Evolutionary conservation across 1,140 invertebrate genomes (phyloP).

Genomic region (Pseudomyrmex sp.): DNA sequence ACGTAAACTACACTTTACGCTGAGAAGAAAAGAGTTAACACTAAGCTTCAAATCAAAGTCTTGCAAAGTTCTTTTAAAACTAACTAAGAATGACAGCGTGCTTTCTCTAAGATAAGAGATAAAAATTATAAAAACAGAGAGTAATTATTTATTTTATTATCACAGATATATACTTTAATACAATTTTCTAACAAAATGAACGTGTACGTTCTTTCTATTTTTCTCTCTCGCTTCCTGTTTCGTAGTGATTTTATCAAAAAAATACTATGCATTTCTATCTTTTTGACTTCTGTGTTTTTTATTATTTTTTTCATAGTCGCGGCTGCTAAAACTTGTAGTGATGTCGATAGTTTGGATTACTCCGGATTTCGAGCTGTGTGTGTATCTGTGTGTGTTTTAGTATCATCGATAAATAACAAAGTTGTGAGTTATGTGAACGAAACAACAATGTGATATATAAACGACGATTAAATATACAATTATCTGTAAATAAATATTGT

Average conservation of each 20-base stretch:
- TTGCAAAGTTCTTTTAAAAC: not conserved
- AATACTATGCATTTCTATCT: not conserved
- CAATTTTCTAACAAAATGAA: too few relatives aligned
- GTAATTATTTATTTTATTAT: too few relatives aligned
- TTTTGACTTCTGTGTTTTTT: not conserved
- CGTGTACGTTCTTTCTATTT: too few relatives aligned
- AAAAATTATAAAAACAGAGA: too few relatives aligned
- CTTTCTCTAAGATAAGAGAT: not conserved
- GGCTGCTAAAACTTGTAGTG: slow-evolving; percentile 4
- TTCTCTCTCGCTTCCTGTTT: too few relatives aligned
- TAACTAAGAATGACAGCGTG: not conserved
- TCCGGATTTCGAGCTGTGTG: not conserved
- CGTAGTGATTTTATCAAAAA: not conserved
- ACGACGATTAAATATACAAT: slow-evolving; percentile 53
- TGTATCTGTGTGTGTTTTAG: not conserved
- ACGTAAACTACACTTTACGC: slow-evolving; percentile 33
- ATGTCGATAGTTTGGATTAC: slow-evolving; percentile 22
- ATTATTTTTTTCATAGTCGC: not conserved
- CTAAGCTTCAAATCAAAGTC: slow-evolving; percentile 26
- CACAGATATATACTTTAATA: too few relatives aligned
- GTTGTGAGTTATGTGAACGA: slow-evolving; percentile 27
- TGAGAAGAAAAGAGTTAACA: slow-evolving; percentile 17
- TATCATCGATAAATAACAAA: slow-evolving; percentile 41
- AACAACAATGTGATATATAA: slow-evolving; percentile 41
- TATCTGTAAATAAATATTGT: slow-evolving; percentile 56